phyloP scores from a whole-genome alignment of 1,140 invertebrate species.

The Cydia strobilella region DNA sequence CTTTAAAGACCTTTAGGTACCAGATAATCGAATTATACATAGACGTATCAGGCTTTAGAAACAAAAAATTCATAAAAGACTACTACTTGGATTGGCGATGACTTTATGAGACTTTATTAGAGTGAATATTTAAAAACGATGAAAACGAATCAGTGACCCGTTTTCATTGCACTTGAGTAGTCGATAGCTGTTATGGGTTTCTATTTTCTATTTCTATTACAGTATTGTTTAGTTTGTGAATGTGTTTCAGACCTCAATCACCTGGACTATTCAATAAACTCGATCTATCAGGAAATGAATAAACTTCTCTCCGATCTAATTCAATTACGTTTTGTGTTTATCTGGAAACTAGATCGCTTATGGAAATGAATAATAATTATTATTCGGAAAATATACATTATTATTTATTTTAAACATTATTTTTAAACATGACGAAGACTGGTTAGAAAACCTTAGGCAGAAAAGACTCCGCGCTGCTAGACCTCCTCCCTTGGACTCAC shows the following conservation, averaged over 20 bases:
- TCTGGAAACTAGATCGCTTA: not conserved
- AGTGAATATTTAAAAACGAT: no score
- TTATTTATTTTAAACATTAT: no score
- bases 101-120: no score
- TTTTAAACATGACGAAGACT: no score
- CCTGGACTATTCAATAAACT: constrained; percentile 3
- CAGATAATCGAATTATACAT: not conserved
- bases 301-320: not conserved
- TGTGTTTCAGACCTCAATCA: not conserved
- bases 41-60: no score
- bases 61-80: not conserved
- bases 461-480: no score
- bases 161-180: not conserved
- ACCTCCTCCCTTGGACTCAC: no score
- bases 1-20: not conserved
- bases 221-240: not conserved
- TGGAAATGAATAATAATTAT: not conserved
- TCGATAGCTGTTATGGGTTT: not conserved
- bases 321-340: not conserved
- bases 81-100: no score
- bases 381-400: not conserved
- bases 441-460: no score
- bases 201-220: not conserved
- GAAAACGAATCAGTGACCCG: no score
- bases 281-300: not conserved